Evolutionary conservation across 1,140 invertebrate species (phyloP).

Genomic region (Meloidogyne exigua): DNA sequence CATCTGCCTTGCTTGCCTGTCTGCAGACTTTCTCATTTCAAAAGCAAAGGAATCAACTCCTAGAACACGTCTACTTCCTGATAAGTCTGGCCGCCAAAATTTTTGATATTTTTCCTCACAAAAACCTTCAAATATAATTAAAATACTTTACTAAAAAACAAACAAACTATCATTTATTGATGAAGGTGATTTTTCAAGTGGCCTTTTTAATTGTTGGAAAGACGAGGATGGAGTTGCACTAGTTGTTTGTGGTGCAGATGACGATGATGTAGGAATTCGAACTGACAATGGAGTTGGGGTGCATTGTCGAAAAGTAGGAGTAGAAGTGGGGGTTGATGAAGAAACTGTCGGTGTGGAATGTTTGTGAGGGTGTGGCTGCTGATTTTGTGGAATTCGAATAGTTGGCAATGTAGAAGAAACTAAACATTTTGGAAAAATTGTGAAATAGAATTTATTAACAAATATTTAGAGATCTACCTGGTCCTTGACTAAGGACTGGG

Average conservation of each 20-base stretch:
- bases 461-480: too few species aligned
- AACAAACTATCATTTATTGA: neutral
- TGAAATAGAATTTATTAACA: neutral
- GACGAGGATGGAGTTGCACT: neutral
- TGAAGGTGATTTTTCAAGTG: neutral
- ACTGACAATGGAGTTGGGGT: neutral
- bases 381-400: neutral
- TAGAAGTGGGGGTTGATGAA: neutral
- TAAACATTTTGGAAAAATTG: neutral
- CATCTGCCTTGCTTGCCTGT: constrained; percentile 11
- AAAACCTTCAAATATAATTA: neutral
- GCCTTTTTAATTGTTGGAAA: neutral
- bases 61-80: neutral
- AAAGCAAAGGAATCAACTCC: constrained; percentile 1
- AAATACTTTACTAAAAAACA: neutral
- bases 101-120: constrained; percentile 27
- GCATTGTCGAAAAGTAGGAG: neutral
- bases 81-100: constrained; percentile 18
- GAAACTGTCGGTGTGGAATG: neutral
- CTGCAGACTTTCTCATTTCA: constrained; percentile 15
- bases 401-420: neutral
- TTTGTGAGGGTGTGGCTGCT: neutral
- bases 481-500: too few species aligned
- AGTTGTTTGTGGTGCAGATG: neutral
- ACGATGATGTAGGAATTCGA: neutral